A percentile compares a stretch with the other conserved stretches of the same genome.
These are phyloP conservation scores for Notothenia coriiceps DNA, from an alignment of 2,113 vertebrate genomes.

Conservation along the genomic window DNA sequence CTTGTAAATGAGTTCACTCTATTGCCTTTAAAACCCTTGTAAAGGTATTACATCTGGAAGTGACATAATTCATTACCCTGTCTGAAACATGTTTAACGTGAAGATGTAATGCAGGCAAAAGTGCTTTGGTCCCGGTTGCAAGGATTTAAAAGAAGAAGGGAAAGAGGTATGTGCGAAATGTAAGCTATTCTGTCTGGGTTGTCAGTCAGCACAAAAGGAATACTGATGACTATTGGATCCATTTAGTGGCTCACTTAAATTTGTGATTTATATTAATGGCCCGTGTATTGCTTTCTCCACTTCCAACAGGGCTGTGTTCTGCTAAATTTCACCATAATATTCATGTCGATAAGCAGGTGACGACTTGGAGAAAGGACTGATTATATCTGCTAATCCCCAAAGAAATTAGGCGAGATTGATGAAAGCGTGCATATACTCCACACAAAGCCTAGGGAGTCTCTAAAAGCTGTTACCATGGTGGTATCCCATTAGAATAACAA, in stretches of 20 bases:
- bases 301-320: conserved; percentile 57
- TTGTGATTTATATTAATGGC: conserved; percentile 74
- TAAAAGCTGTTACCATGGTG: conserved; percentile 81
- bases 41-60: conserved; percentile 74
- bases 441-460: conserved; percentile 81
- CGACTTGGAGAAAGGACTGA: conserved; percentile 74
- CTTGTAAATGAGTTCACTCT: conserved; percentile 72
- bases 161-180: conserved; percentile 48
- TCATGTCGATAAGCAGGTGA: conserved; percentile 77
- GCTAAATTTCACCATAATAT: conserved; percentile 73
- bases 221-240: conserved; percentile 68
- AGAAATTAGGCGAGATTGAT: conserved; percentile 78
- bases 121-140: conserved; percentile 51
- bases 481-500: conserved; percentile 84
- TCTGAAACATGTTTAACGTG: conserved; percentile 63
- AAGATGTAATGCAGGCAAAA: conserved; percentile 60
- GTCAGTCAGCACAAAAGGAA: conserved; percentile 64
- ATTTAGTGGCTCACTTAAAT: conserved; percentile 68
- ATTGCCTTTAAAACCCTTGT: conserved; percentile 69
- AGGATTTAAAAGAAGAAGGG: conserved; percentile 27
- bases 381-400: conserved; percentile 81
- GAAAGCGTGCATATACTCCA: conserved; percentile 76
- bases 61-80: conserved; percentile 75
- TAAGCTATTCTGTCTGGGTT: conserved; percentile 61
- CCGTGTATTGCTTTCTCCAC: conserved; percentile 53